Evolutionary conservation across 1,140 invertebrate genomes (phyloP).

Genomic region (Brachionus rubens): DNA sequence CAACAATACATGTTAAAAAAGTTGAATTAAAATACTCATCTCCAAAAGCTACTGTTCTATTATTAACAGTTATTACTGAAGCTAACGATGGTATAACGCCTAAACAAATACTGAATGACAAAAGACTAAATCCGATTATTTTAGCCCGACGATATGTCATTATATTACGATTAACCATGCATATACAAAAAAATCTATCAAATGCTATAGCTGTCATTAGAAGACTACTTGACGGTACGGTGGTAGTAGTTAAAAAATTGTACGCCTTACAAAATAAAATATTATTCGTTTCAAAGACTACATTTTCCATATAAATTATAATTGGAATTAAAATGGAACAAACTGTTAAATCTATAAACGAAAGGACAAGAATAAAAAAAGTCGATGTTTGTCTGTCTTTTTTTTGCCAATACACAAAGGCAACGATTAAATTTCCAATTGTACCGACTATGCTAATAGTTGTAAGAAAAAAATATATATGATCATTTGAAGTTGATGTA

Average conservation of each 20-base stretch:
- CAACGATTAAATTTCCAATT: conserved; percentile 56
- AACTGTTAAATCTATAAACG: conserved; percentile 23
- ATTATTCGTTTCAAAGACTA: conserved; percentile 13
- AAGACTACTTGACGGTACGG: conserved; percentile 55
- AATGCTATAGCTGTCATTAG: conserved; percentile 59
- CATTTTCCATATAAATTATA: conserved; percentile 34
- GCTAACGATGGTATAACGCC: conserved; percentile 52
- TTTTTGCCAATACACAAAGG: conserved; percentile 57
- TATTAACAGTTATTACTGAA: neutral
- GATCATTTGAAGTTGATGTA: neutral
- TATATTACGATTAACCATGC: conserved; percentile 54
- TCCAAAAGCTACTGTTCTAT: neutral
- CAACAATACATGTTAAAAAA: neutral
- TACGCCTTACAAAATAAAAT: conserved; percentile 54
- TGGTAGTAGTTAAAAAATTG: conserved; percentile 56
- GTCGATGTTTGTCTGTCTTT: conserved; percentile 51
- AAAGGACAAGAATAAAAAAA: conserved; percentile 19
- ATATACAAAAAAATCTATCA: conserved; percentile 59
- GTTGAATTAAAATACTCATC: neutral
- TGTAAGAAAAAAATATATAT: conserved; percentile 27
- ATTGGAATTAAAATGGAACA: conserved; percentile 30
- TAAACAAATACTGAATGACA: conserved; percentile 51
- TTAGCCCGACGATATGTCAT: conserved; percentile 54
- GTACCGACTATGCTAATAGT: conserved; percentile 53
- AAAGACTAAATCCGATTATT: conserved; percentile 51